Evolutionary conservation across 2,888 invertebrate genomes (phyloP).

Genomic region (Lithophane socia): DNA sequence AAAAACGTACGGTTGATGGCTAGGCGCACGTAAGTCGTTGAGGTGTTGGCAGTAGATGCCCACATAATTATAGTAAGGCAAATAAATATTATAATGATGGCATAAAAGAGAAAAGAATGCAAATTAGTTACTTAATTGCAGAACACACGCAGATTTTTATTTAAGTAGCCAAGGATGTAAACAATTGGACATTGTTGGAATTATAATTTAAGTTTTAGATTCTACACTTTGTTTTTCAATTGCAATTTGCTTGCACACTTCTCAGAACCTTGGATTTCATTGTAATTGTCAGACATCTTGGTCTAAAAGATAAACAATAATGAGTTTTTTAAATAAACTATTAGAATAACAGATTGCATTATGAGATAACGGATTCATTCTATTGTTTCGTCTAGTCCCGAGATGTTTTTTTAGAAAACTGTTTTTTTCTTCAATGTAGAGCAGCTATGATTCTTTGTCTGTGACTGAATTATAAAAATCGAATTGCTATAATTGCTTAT

Average conservation of each 20-base stretch:
- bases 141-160: slow-evolving; percentile 3
- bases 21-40: slow-evolving; percentile 37
- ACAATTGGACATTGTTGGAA: not conserved
- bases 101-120: slow-evolving; percentile 39
- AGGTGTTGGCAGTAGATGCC: not conserved
- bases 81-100: slow-evolving; percentile 27
- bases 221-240: slow-evolving; percentile 13
- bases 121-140: slow-evolving; percentile 26
- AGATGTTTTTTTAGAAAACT: slow-evolving; percentile 7
- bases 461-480: not conserved
- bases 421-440: slow-evolving; percentile 13
- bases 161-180: not conserved
- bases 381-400: slow-evolving; percentile 51
- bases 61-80: slow-evolving; percentile 16
- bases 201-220: not conserved
- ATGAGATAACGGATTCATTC: slow-evolving; percentile 50
- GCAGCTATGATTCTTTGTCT: slow-evolving; percentile 5
- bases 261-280: slow-evolving; percentile 42
- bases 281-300: slow-evolving; percentile 37
- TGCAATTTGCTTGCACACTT: slow-evolving; percentile 15
- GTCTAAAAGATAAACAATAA: slow-evolving; percentile 33
- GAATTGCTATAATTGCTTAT: not conserved
- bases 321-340: slow-evolving; percentile 30
- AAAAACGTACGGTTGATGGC: slow-evolving; percentile 23
- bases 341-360: slow-evolving; percentile 39